Percentiles rank a stretch among this genome's conserved stretches.
These are phyloP conservation scores for Drosophila ezoana DNA, from an alignment of 2,888 invertebrate species.

Conservation along the genomic window DNA sequence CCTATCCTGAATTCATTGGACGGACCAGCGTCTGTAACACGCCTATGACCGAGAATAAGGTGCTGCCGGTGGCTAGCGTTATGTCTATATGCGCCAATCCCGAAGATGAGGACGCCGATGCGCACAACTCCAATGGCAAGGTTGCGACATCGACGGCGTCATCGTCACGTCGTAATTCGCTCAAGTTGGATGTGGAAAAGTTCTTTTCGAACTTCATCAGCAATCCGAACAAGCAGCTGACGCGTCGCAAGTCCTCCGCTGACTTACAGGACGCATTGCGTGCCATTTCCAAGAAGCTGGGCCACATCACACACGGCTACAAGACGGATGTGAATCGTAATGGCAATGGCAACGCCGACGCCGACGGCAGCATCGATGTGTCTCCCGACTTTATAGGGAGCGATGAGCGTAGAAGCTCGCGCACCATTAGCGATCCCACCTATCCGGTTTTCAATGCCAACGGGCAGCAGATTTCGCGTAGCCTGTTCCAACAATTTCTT, in stretches of 20 bases:
- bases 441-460: constrained; percentile 91
- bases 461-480: constrained; percentile 90
- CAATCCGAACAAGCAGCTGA: constrained; percentile 81
- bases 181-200: constrained; percentile 83
- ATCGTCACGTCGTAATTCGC: constrained; percentile 69
- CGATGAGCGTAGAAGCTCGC: constrained; percentile 81
- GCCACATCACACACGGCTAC: constrained; percentile 86
- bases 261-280: constrained; percentile 88
- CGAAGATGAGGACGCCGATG: constrained; percentile 82
- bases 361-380: constrained; percentile 21
- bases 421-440: constrained; percentile 91
- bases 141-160: constrained; percentile 19
- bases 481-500: constrained; percentile 89
- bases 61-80: constrained; percentile 90
- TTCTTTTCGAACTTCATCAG: constrained; percentile 83
- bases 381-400: constrained; percentile 79
- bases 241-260: constrained; percentile 86
- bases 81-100: constrained; percentile 90
- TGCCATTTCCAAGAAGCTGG: constrained; percentile 87
- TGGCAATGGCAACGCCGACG: constrained; percentile 46
- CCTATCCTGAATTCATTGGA: constrained; percentile 87
- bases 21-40: constrained; percentile 92
- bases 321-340: constrained; percentile 83
- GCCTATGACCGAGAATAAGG: constrained; percentile 91
- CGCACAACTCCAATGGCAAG: constrained; percentile 66